phyloP scores from a whole-genome alignment of 2,113 vertebrate species.

The Menidia beryllina region DNA sequence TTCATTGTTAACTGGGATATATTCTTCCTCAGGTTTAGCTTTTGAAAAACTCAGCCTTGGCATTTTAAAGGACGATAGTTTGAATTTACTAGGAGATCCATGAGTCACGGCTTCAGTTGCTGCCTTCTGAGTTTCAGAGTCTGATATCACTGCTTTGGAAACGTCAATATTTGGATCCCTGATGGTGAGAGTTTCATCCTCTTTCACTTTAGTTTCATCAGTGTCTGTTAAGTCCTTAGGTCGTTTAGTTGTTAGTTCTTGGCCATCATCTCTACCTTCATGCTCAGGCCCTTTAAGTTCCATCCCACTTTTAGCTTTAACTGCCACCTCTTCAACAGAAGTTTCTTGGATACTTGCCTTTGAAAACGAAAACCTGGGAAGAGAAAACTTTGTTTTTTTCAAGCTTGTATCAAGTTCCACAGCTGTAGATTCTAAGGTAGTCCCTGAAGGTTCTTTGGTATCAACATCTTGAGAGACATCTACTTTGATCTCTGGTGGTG shows the following conservation, averaged over 20 bases:
- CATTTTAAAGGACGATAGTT: constrained; percentile 76
- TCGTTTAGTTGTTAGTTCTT: constrained; percentile 56
- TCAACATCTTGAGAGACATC: constrained; percentile 31
- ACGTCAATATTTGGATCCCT: constrained; percentile 32
- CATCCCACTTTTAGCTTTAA: constrained; percentile 45
- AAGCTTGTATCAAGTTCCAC: constrained; percentile 47
- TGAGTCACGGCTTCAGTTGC: constrained; percentile 30
- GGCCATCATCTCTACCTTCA: constrained; percentile 28
- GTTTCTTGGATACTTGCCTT: constrained; percentile 57
- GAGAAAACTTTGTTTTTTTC: constrained; percentile 69
- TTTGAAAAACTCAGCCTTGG: constrained; percentile 68
- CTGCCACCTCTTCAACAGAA: constrained; percentile 38
- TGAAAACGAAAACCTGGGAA: constrained; percentile 69
- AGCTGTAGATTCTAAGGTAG: constrained; percentile 6
- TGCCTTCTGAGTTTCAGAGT: constrained; percentile 33
- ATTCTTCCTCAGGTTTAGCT: constrained; percentile 62
- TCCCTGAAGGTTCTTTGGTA: constrained; percentile 21
- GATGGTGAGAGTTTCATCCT: constrained; percentile 42
- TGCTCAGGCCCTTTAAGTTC: constrained; percentile 39
- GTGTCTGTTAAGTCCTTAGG: too few species aligned
- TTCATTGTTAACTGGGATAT: constrained; percentile 30
- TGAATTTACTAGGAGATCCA: constrained; percentile 76
- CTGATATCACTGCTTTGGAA: constrained; percentile 25
- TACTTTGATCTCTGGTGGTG: constrained; percentile 38
- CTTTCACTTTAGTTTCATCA: constrained; percentile 7